Evolutionary conservation across 2,113 vertebrate species (phyloP).

Genomic region (Deroptyus accipitrinus): DNA sequence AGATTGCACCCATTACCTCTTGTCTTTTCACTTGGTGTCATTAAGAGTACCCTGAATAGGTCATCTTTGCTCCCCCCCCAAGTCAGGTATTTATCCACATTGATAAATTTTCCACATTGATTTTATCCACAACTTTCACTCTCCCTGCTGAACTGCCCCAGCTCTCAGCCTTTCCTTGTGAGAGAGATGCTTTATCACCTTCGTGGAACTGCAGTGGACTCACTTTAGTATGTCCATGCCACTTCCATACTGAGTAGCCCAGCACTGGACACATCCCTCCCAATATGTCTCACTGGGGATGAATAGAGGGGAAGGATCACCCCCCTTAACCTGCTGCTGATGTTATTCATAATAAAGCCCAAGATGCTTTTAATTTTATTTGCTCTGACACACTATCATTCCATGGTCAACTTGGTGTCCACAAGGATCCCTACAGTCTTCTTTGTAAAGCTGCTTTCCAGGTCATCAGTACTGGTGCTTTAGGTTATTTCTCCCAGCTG

Average conservation of each 20-base stretch:
- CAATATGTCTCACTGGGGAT: not conserved
- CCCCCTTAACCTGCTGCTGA: not conserved
- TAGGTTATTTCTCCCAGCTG: not conserved
- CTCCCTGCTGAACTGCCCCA: not conserved
- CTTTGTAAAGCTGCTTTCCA: not conserved
- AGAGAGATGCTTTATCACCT: not conserved
- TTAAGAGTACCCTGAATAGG: not conserved
- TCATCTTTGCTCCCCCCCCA: accelerated
- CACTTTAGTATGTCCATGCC: accelerated
- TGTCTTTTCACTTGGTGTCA: not conserved
- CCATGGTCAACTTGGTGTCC: not conserved
- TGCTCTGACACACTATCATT: not conserved
- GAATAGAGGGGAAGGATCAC: not conserved
- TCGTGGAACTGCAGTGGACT: not conserved
- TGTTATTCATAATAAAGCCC: not conserved
- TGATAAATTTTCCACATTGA: not conserved
- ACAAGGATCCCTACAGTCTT: not conserved
- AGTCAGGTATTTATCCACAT: not conserved
- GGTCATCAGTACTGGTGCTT: not conserved
- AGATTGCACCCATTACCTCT: not conserved
- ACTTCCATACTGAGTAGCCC: not conserved
- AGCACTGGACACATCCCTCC: not conserved
- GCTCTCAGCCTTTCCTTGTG: not conserved
- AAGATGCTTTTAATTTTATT: not conserved
- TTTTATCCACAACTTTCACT: not conserved